Evolutionary conservation across 2,113 vertebrate species (phyloP).

Genomic region (Cygnus buccinator): DNA sequence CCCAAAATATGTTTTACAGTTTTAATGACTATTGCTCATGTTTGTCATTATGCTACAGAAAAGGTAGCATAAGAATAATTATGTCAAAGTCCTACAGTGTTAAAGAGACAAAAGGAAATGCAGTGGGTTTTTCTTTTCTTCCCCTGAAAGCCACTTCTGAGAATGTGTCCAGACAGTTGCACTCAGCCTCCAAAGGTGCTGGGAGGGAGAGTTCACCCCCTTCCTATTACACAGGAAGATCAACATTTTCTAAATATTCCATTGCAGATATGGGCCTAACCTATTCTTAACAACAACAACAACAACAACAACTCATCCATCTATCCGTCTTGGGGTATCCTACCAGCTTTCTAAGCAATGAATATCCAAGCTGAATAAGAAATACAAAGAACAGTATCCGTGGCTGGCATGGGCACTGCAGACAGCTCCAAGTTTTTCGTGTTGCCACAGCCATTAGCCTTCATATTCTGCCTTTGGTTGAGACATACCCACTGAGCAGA

Average conservation of each 20-base stretch:
- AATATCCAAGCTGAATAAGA: not conserved
- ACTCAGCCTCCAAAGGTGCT: not conserved
- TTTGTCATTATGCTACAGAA: not conserved
- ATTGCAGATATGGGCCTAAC: not conserved
- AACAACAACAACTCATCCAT: not conserved
- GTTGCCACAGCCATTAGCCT: not conserved
- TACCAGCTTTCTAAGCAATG: not conserved
- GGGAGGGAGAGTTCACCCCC: not conserved
- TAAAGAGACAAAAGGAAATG: not conserved
- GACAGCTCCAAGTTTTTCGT: not conserved
- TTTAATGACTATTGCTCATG: not conserved
- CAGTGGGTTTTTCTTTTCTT: not conserved
- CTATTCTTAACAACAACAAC: not conserved
- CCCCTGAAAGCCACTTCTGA: not conserved
- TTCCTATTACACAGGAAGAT: not conserved
- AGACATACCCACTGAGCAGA: not conserved
- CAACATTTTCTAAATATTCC: not conserved
- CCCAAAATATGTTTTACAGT: not conserved
- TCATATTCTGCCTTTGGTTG: not conserved
- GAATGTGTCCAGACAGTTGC: not conserved
- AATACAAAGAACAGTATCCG: not conserved
- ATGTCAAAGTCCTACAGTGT: not conserved
- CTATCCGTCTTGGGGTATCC: not conserved
- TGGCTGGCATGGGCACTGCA: not conserved
- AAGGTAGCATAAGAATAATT: not conserved